Conservation (phyloP, 2,113 vertebrate species). For the Galbula dea region DNA sequence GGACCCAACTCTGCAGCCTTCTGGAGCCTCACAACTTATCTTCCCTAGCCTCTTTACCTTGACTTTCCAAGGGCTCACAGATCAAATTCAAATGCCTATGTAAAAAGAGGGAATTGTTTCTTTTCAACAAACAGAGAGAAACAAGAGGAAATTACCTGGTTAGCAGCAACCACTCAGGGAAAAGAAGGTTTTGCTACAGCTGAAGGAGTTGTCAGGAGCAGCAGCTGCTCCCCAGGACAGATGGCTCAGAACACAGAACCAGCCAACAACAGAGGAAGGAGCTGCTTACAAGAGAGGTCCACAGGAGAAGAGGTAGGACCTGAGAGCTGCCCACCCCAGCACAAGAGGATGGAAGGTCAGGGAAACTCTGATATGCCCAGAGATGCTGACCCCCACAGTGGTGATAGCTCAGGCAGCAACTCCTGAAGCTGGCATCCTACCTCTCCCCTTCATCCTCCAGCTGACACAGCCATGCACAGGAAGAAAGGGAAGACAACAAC, state of each 20-base stretch:
- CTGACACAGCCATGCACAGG: not conserved
- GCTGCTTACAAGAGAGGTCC: not conserved
- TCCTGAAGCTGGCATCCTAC: not conserved
- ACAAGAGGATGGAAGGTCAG: not conserved
- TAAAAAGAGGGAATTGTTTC: not conserved
- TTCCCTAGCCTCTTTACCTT: not conserved
- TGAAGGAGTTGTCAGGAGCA: not conserved
- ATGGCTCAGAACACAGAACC: not conserved
- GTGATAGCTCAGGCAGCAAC: not conserved
- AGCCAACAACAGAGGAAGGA: not conserved
- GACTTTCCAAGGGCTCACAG: not conserved
- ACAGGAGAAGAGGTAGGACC: not conserved
- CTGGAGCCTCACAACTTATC: not conserved
- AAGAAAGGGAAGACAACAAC: not conserved
- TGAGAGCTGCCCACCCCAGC: not conserved
- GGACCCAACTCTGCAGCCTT: not conserved
- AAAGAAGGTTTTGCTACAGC: not conserved
- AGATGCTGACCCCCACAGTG: rapidly evolving
- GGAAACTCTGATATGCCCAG: not conserved
- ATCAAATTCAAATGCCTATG: not conserved
- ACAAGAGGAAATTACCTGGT: not conserved
- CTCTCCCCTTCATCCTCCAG: not conserved
- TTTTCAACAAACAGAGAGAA: not conserved
- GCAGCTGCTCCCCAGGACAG: not conserved
- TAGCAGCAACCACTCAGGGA: not conserved